A percentile compares a stretch with the other conserved stretches of the same genome.
These are phyloP conservation scores for Barbus barbus DNA, from an alignment of 2,113 vertebrate genomes.

Conservation along the genomic window DNA sequence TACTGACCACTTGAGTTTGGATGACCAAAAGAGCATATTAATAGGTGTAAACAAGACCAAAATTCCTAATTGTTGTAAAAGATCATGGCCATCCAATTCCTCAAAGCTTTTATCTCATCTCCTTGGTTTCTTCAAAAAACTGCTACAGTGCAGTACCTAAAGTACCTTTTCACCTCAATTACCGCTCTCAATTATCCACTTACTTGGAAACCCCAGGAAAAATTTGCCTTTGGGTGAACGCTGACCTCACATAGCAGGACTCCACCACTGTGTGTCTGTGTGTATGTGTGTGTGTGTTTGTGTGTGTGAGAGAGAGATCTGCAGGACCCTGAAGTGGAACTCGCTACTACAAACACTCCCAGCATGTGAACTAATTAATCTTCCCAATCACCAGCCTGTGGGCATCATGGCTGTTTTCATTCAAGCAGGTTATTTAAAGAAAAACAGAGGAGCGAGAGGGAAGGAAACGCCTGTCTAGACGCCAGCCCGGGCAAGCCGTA, in stretches of 20 bases:
- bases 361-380: constrained; percentile 77
- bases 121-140: constrained; percentile 28
- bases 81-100: constrained; percentile 2
- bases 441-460: constrained; percentile 74
- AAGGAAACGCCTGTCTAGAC: constrained; percentile 82
- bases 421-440: constrained; percentile 71
- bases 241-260: constrained; percentile 48
- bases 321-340: constrained; percentile 41
- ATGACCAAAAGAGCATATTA: background rate
- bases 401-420: constrained; percentile 75
- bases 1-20: background rate
- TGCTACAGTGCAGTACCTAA: constrained; percentile 43
- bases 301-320: background rate
- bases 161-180: constrained; percentile 29
- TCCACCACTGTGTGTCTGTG: constrained; percentile 18
- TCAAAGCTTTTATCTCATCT: constrained; percentile 16
- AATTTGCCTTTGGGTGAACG: constrained; percentile 35
- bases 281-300: background rate
- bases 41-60: background rate
- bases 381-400: constrained; percentile 74
- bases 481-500: constrained; percentile 68
- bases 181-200: constrained; percentile 55
- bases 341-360: constrained; percentile 66
- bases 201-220: constrained; percentile 35
- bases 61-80: background rate